phyloP scores from a whole-genome alignment of 2,113 vertebrate genomes.

The Plecotus auritus region DNA sequence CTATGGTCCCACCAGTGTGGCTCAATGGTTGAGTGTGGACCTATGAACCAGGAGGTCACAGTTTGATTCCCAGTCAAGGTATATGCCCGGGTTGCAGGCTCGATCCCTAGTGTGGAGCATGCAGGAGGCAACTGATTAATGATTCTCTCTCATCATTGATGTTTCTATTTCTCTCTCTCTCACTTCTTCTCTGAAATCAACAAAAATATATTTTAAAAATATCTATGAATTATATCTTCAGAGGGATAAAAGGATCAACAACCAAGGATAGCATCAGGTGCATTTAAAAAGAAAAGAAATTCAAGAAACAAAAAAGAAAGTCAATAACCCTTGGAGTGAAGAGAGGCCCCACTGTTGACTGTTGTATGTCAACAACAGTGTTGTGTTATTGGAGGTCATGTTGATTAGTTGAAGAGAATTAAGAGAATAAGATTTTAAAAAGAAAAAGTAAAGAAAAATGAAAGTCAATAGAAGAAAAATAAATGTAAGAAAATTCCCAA shows the following conservation, averaged over 20 bases:
- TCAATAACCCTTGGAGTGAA: background rate
- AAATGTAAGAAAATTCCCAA: background rate
- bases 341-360: conserved; percentile 59
- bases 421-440: conserved; percentile 59
- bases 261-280: background rate
- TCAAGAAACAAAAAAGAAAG: background rate
- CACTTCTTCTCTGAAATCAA: too few species aligned
- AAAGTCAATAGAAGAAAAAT: background rate
- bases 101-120: too few species aligned
- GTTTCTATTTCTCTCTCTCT: too few species aligned
- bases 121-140: too few species aligned
- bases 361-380: conserved; percentile 61
- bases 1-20: too few species aligned
- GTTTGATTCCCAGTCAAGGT: too few species aligned
- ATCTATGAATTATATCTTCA: background rate
- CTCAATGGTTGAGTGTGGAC: too few species aligned
- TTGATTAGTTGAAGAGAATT: conserved; percentile 71
- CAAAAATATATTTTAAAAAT: background rate
- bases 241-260: background rate
- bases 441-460: background rate
- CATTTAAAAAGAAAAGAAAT: background rate
- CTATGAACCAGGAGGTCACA: too few species aligned
- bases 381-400: conserved; percentile 67
- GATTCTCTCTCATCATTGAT: too few species aligned
- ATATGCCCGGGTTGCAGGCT: too few species aligned